Percentiles rank a stretch among this genome's conserved stretches.
These are phyloP conservation scores for Agrenia bidenticulata DNA, from an alignment of 2,888 invertebrate species.

Conservation along the genomic window DNA sequence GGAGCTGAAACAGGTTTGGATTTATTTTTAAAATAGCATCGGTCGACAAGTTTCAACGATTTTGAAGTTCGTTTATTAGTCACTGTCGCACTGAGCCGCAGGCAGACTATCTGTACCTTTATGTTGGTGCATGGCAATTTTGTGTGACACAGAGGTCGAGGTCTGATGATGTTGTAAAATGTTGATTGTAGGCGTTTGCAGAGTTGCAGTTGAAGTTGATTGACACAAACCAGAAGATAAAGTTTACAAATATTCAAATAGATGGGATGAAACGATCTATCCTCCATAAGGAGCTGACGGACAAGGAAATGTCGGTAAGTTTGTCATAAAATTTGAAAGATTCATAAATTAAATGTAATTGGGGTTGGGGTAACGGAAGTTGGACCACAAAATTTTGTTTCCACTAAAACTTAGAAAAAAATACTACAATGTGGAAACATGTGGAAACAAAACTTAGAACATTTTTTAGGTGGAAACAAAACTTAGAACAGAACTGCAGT, in stretches of 20 bases:
- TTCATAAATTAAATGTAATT: not conserved
- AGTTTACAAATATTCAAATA: constrained; percentile 75
- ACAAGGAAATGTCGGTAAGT: constrained; percentile 60
- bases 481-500: not conserved
- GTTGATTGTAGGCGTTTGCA: constrained; percentile 65
- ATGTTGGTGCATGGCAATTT: too few species aligned
- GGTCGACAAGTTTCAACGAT: not conserved
- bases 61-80: too few species aligned
- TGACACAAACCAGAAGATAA: constrained; percentile 76
- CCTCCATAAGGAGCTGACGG: constrained; percentile 71
- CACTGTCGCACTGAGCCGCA: too few species aligned
- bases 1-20: constrained; percentile 48
- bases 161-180: constrained; percentile 33
- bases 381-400: too few species aligned
- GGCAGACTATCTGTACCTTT: too few species aligned
- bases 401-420: not conserved
- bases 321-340: not conserved
- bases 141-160: not conserved
- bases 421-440: constrained; percentile 57
- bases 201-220: constrained; percentile 80
- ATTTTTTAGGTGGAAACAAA: not conserved
- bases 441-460: not conserved
- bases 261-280: constrained; percentile 68
- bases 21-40: not conserved
- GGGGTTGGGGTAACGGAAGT: too few species aligned